Conservation (phyloP, 2,888 invertebrate genomes). For the Hedya salicella region DNA sequence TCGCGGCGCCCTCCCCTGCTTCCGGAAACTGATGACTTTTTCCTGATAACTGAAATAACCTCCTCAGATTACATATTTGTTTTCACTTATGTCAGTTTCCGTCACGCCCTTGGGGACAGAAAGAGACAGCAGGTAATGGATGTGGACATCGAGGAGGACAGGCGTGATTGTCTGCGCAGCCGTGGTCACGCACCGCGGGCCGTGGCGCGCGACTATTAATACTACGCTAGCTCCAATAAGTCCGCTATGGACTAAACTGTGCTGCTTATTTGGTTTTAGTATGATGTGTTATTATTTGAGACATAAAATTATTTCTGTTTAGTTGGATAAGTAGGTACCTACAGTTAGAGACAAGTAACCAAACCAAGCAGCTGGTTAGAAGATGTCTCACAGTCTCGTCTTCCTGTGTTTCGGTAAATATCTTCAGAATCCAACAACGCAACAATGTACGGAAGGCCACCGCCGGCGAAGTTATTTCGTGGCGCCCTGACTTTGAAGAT, state of each 20-base stretch:
- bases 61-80: slow-evolving; percentile 24
- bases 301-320: not conserved
- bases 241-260: not conserved
- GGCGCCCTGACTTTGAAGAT: slow-evolving; percentile 29
- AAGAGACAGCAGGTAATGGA: slow-evolving; percentile 19
- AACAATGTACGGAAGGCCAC: slow-evolving; percentile 4
- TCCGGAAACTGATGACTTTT: slow-evolving; percentile 10
- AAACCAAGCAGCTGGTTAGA: no score
- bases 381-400: no score
- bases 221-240: slow-evolving; percentile 29
- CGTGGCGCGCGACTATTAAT: slow-evolving; percentile 38
- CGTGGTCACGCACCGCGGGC: slow-evolving; percentile 37
- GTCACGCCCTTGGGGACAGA: not conserved
- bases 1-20: not conserved
- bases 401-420: not conserved
- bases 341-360: not conserved
- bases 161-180: slow-evolving; percentile 28
- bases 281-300: not conserved
- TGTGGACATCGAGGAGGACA: slow-evolving; percentile 4
- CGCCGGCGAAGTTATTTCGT: slow-evolving; percentile 1
- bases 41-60: slow-evolving; percentile 6
- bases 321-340: not conserved
- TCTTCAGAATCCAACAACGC: not conserved
- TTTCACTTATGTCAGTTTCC: not conserved
- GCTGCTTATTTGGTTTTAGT: slow-evolving; percentile 28